phyloP scores from a whole-genome alignment of 2,888 invertebrate genomes.

The Rotaria sp. region DNA sequence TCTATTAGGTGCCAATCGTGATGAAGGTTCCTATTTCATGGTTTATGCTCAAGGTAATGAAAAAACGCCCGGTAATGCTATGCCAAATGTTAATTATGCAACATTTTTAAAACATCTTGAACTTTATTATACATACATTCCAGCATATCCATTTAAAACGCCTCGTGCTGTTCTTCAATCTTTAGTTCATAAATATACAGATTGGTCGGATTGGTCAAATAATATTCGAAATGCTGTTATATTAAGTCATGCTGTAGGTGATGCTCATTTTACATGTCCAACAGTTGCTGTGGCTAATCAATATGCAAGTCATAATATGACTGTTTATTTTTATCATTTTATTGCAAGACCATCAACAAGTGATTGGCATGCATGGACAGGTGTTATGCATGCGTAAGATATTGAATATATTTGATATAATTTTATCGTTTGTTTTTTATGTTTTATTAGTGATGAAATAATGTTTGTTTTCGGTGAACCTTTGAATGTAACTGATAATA shows the following conservation, averaged over 20 bases:
- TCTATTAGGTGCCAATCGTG: conserved; percentile 83
- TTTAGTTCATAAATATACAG: conserved; percentile 8
- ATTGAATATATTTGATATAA: not conserved
- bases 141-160: not conserved
- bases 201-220: conserved; percentile 23
- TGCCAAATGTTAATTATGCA: not conserved
- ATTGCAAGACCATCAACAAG: conserved; percentile 45
- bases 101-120: conserved; percentile 24
- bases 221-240: conserved; percentile 14
- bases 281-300: conserved; percentile 79
- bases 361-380: conserved; percentile 50
- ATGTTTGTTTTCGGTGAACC: conserved; percentile 50
- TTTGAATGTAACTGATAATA: conserved; percentile 61
- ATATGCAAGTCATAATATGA: conserved; percentile 72
- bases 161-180: not conserved
- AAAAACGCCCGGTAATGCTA: not conserved
- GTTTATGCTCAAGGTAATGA: conserved; percentile 64
- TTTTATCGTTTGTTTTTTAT: no score
- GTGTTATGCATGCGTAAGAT: conserved; percentile 46
- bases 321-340: conserved; percentile 59
- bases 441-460: conserved; percentile 47
- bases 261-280: conserved; percentile 88
- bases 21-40: conserved; percentile 88
- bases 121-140: conserved; percentile 12
- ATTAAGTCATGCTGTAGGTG: conserved; percentile 74